Evolutionary conservation across 2,888 invertebrate species (phyloP).

Genomic region (Allygus modestus): DNA sequence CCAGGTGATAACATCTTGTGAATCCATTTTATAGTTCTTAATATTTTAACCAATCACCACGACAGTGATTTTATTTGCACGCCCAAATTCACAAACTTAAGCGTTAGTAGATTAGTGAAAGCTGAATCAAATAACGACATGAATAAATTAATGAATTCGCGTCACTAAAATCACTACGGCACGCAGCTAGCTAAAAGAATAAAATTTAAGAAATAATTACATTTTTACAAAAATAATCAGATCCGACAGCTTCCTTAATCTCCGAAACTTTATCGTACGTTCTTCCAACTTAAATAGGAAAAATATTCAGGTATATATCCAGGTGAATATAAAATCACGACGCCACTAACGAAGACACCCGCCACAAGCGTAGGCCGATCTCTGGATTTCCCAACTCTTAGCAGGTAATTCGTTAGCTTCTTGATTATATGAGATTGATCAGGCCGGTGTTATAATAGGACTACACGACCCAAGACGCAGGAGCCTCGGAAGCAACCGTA

Average conservation of each 20-base stretch:
- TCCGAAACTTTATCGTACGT: not conserved
- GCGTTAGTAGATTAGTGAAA: too few species aligned
- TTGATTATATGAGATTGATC: conserved; percentile 18
- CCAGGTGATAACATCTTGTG: too few species aligned
- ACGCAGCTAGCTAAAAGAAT: too few species aligned
- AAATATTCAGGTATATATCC: not conserved
- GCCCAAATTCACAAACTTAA: too few species aligned
- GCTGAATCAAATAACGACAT: too few species aligned
- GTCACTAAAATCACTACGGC: too few species aligned
- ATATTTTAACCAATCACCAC: too few species aligned
- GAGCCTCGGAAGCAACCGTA: not conserved
- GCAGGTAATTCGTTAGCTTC: not conserved
- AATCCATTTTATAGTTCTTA: too few species aligned
- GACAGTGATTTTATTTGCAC: too few species aligned
- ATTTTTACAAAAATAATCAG: not conserved
- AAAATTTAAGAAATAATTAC: too few species aligned
- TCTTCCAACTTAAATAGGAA: conserved; percentile 18
- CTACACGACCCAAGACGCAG: not conserved
- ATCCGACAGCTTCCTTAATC: not conserved
- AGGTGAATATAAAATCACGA: not conserved
- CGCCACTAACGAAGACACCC: not conserved
- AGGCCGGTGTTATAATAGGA: not conserved
- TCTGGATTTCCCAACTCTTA: not conserved
- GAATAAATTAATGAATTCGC: too few species aligned
- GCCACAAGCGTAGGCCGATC: not conserved